Evolutionary conservation across 2,113 vertebrate species (phyloP).

Genomic region (Daboia siamensis): DNA sequence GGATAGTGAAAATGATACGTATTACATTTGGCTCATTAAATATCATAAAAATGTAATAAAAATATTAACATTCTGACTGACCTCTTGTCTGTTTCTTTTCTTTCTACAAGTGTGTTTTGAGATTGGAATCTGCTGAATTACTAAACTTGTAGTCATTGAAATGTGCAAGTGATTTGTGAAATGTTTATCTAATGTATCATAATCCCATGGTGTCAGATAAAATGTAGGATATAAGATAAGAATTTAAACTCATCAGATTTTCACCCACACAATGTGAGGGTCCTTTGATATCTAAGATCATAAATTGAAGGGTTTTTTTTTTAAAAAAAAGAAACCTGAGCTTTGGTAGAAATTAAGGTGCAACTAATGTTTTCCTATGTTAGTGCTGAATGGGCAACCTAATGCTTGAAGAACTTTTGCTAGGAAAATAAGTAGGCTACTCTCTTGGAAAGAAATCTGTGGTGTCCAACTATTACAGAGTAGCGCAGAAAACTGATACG

Average conservation of each 20-base stretch:
- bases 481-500: not conserved
- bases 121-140: not conserved
- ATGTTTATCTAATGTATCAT: not conserved
- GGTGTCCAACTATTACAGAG: not conserved
- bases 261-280: rapidly evolving
- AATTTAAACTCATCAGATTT: not conserved
- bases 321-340: not conserved
- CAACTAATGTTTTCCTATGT: not conserved
- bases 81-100: not conserved
- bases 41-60: not conserved
- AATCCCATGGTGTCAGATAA: not conserved
- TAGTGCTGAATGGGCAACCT: not conserved
- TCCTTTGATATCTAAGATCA: not conserved
- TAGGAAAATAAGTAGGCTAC: not conserved
- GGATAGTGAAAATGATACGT: not conserved
- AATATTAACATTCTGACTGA: not conserved
- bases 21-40: not conserved
- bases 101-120: not conserved
- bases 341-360: not conserved
- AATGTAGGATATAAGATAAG: not conserved
- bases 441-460: not conserved
- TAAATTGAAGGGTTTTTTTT: not conserved
- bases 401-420: not conserved
- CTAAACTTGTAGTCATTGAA: not conserved
- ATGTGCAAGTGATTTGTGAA: not conserved